Conservation (phyloP, 2,888 invertebrate species). For the Synergus gifuensis region DNA sequence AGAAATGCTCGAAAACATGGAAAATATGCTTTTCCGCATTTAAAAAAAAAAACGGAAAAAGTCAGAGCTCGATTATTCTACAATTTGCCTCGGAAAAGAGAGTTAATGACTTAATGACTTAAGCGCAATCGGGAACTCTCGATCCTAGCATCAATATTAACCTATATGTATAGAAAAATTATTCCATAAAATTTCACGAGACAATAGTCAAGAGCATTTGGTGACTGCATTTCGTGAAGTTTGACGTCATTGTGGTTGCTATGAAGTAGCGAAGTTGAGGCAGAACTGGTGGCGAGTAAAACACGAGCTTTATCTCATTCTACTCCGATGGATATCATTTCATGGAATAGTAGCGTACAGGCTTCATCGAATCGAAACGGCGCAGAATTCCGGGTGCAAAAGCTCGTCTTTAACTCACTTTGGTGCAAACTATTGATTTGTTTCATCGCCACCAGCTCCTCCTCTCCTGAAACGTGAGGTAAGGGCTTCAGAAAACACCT, state of each 20-base stretch:
- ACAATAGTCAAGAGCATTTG: neutral
- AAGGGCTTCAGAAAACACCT: slow-evolving; percentile 67
- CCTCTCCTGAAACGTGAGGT: slow-evolving; percentile 68
- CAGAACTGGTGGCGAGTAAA: slow-evolving; percentile 35
- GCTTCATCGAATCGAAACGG: slow-evolving; percentile 61
- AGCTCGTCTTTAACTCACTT: slow-evolving; percentile 59
- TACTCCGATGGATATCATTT: slow-evolving; percentile 69
- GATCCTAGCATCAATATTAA: neutral
- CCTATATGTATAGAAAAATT: neutral
- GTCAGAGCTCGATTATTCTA: neutral
- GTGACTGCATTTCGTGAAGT: slow-evolving; percentile 13
- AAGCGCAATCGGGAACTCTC: neutral
- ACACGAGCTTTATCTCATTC: slow-evolving; percentile 64
- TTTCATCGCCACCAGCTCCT: slow-evolving; percentile 65
- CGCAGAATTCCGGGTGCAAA: neutral
- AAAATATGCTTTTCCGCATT: too few relatives aligned
- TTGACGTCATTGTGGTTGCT: neutral
- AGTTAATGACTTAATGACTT: neutral
- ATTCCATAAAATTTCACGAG: slow-evolving; percentile 16
- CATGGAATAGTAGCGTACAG: slow-evolving; percentile 64
- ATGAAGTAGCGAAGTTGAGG: neutral
- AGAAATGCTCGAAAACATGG: too few relatives aligned
- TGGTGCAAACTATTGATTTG: slow-evolving; percentile 71
- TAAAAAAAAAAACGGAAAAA: neutral
- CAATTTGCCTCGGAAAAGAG: neutral